Conservation (phyloP, 2,888 invertebrate species). For the Acrocera orbiculus region DNA sequence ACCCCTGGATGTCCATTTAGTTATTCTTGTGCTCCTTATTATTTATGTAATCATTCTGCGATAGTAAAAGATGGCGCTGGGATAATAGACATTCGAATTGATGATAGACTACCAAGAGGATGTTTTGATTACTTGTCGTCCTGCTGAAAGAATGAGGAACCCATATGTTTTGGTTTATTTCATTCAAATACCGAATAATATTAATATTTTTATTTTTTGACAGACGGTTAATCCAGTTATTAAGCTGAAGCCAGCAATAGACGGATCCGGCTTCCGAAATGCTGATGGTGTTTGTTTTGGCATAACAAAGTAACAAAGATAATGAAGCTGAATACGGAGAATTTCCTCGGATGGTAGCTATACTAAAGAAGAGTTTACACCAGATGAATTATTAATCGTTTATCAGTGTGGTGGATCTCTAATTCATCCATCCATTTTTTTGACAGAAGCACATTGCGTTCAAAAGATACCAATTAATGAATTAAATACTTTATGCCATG, state of each 20-base stretch:
- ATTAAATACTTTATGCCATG: no score
- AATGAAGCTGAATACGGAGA: conserved; percentile 42
- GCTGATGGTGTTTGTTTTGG: conserved; percentile 52
- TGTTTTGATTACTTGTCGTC: no score
- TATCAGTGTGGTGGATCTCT: conserved; percentile 36
- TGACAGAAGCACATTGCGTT: conserved; percentile 71
- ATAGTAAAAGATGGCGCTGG: conserved; percentile 54
- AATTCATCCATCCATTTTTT: conserved; percentile 36
- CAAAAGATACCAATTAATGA: conserved; percentile 14
- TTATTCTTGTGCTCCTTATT: conserved; percentile 63
- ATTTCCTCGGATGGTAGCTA: conserved; percentile 38
- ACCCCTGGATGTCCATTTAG: conserved; percentile 19
- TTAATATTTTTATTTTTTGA: no score
- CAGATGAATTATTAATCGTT: conserved; percentile 13
- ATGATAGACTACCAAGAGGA: conserved; percentile 16
- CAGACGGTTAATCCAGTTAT: no score
- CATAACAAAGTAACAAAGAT: conserved; percentile 43
- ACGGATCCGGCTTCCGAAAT: conserved; percentile 54
- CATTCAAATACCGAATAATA: no score
- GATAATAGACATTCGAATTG: conserved; percentile 58
- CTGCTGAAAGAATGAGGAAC: no score
- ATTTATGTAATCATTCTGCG: conserved; percentile 47
- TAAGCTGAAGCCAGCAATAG: conserved; percentile 19
- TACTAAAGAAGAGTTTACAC: conserved; percentile 19
- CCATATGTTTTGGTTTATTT: no score